Evolutionary conservation across 1,140 invertebrate species (phyloP), one percentile per base, ranked within the genome.

Genomic region (Antheraea mylitta): DNA sequence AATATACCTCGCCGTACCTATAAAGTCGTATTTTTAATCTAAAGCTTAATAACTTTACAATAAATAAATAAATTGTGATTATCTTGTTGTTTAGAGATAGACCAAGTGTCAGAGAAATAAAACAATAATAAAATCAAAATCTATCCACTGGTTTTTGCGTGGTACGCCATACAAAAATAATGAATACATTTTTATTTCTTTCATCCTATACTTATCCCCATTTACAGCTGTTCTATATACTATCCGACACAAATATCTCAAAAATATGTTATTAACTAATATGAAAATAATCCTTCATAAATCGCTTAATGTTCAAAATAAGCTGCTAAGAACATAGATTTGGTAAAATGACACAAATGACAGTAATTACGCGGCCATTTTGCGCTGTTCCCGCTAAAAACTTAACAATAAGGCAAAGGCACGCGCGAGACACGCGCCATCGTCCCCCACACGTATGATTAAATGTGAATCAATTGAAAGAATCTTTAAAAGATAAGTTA

Each of bases 391-490:
- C 60, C 60, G 60, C 60, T 61, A 61, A 22, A 61, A 61, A 30
- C 19, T 73, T 78, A 69, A 74, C 77, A 84, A 87, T 82, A 80
- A 80, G 77, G 81, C 75, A 78, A 64, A 66, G 80, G 75, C 86
- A 87, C 88, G 88, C 81, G 88, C 19, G 64, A 13, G 70, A 59
- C 86, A 89, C 88, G 86, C 83, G 88, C 9, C 69, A 75, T 16
- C 36, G 7, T 61, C 61, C 73, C 76, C 72, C 70, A 71, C 64
- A 53, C 45, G 13, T 61, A 68, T 74, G 79, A 86, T 86, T 83
- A 82, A 83, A 82, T 78, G 76, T 67, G 72, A 81, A 85, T 85
- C 79, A 86, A 81, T 84, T 72, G 76, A 72, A 75, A 79, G 77
- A 79, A 82, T 83, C 74, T 67, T 64, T 64, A 64, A 73, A 71